phyloP scores from a whole-genome alignment of 2,797 vertebrate genomes.

The Pempheris klunzingeri region DNA sequence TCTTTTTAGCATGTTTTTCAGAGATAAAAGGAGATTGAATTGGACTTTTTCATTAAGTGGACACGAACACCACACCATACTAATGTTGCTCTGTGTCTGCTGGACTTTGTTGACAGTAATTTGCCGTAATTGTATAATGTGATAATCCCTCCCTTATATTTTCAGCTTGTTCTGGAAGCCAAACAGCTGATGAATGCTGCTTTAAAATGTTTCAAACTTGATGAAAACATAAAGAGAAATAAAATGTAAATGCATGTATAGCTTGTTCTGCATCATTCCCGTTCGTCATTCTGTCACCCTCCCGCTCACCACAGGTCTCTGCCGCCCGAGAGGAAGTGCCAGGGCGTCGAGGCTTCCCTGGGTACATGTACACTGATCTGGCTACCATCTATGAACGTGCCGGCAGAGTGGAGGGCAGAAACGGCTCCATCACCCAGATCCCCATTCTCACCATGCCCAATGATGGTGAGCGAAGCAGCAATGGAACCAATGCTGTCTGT shows the following conservation, averaged over 20 bases:
- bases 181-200: not conserved
- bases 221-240: not conserved
- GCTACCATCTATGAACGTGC: conserved; percentile 90
- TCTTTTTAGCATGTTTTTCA: too few species aligned
- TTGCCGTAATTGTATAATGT: not conserved
- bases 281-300: too few species aligned
- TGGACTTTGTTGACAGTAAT: not conserved
- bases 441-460: conserved; percentile 91
- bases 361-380: conserved; percentile 91
- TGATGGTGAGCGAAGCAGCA: conserved; percentile 80
- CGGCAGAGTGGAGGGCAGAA: conserved; percentile 87
- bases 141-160: not conserved
- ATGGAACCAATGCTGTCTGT: not conserved
- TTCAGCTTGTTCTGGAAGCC: not conserved
- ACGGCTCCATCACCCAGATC: conserved; percentile 90
- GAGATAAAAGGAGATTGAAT: not conserved
- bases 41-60: not conserved
- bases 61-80: not conserved
- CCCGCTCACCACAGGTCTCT: conserved; percentile 79
- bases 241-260: not conserved
- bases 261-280: not conserved
- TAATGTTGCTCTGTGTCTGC: not conserved
- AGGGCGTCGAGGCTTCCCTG: conserved; percentile 87
- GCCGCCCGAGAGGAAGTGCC: conserved; percentile 90
- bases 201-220: not conserved